These are phyloP conservation scores for Brevimyrus niger DNA, from an alignment of 2,113 vertebrate species.

Conservation along the genomic window DNA sequence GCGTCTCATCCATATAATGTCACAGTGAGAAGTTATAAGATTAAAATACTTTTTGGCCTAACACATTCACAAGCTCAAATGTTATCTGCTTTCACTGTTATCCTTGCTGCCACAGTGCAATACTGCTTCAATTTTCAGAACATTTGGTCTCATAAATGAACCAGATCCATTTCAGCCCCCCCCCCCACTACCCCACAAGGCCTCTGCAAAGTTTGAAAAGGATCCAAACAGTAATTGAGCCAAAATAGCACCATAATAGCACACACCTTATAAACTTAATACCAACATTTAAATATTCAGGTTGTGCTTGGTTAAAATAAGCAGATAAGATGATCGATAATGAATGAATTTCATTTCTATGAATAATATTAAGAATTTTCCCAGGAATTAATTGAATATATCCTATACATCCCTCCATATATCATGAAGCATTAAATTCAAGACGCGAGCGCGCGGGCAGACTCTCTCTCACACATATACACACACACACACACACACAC, in stretches of 20 bases:
- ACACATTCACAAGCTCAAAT: neutral
- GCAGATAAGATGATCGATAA: neutral
- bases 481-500: neutral
- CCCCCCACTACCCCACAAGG: neutral
- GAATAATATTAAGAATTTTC: neutral
- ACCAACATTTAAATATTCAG: neutral
- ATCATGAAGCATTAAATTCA: neutral
- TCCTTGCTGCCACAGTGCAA: neutral
- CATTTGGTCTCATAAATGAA: neutral
- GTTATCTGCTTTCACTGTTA: neutral
- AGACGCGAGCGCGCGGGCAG: neutral
- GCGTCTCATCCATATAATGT: neutral
- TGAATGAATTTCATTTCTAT: neutral
- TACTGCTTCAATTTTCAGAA: neutral
- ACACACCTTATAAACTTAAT: neutral
- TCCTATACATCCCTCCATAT: neutral
- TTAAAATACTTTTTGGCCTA: neutral
- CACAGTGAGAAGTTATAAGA: neutral
- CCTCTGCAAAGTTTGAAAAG: neutral
- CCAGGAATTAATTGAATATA: neutral
- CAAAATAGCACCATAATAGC: neutral
- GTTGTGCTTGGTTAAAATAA: neutral
- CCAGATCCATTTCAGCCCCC: neutral
- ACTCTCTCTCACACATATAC: fast-evolving
- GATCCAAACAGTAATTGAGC: neutral